Evolutionary conservation across 2,113 vertebrate genomes (phyloP).

Genomic region (Mus spicilegus): DNA sequence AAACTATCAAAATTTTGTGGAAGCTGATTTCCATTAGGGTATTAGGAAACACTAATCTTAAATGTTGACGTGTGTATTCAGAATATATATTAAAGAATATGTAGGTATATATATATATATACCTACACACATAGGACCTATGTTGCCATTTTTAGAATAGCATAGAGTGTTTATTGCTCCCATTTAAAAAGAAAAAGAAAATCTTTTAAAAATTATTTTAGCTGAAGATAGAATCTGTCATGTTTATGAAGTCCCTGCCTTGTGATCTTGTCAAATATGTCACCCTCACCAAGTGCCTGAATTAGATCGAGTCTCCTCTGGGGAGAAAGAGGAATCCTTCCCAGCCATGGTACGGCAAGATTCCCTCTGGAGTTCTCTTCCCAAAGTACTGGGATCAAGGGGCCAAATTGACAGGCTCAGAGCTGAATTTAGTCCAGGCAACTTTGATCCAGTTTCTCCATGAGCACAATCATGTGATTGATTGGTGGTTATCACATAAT

Average conservation of each 20-base stretch:
- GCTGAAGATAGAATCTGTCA: background rate
- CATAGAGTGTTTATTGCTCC: background rate
- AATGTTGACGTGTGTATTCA: slow-evolving; percentile 20
- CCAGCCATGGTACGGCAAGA: background rate
- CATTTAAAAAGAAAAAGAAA: slow-evolving; percentile 8
- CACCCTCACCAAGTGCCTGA: background rate
- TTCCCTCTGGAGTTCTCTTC: background rate
- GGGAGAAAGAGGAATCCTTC: background rate
- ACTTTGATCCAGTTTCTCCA: slow-evolving; percentile 18
- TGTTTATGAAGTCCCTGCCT: background rate
- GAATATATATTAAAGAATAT: background rate
- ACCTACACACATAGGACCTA: background rate
- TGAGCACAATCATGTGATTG: background rate
- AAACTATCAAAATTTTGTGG: slow-evolving; percentile 15
- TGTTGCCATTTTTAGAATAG: background rate
- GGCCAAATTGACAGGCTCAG: background rate
- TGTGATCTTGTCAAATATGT: background rate
- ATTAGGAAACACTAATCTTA: slow-evolving; percentile 39
- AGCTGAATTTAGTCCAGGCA: background rate
- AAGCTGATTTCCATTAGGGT: background rate
- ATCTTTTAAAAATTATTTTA: background rate
- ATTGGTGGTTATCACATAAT: slow-evolving; percentile 35
- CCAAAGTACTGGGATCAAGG: background rate
- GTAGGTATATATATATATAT: background rate
- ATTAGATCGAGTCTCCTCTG: background rate